Base-by-base conservation (phyloP, 2,888 invertebrate genomes). In the Drosophila testacea region DNA sequence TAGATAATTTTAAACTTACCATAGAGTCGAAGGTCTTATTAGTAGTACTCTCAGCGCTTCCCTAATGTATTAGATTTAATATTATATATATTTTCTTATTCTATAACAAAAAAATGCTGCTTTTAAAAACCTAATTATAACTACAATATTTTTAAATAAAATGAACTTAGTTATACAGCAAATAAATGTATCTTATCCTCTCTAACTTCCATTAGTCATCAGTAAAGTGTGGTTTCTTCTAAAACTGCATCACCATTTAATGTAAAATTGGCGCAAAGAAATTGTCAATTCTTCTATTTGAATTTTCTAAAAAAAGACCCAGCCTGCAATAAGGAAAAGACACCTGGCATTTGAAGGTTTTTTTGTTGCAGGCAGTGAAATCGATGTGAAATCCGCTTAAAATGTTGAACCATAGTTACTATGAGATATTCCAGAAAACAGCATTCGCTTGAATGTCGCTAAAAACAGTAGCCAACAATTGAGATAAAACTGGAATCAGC, bases 221-320 rank as follows among this genome's bases (percentile, higher is more conserved):
- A 30, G 50, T 30, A 55, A 60, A 76, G 51, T 50, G 71, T 32
- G 46, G 55, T 63, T 70, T 50, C n/a, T 55, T 3, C n/a, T 38
- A 46, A 39, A 55, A 28, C 39, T 60, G 83, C 77, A 61, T 57
- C 39, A 65, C 52, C 64, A 81, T 86, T 81, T 81, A 76, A 82
- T 56, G 54, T 82, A 73, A 77, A 82, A 85, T 84, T 87, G 84
- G 54, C 55, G 64, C 39, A 44, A 51, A 27, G 34, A 47, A 73
- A 63, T 75, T 69, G 70, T 55, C 60, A 73, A 62, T 55, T 54
- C 41, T 50, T 38, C 41, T 38, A 36, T 46, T 28, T 44, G 22
- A 46, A 30, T 38, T 46, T 57, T 32, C 16, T 41, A 4, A 6
- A 13, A 30, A 32, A 32, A 32, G 11, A 6, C 9, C 11, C 6